Conservation (phyloP, 1,140 invertebrate genomes). For the Cydia strobilella region DNA sequence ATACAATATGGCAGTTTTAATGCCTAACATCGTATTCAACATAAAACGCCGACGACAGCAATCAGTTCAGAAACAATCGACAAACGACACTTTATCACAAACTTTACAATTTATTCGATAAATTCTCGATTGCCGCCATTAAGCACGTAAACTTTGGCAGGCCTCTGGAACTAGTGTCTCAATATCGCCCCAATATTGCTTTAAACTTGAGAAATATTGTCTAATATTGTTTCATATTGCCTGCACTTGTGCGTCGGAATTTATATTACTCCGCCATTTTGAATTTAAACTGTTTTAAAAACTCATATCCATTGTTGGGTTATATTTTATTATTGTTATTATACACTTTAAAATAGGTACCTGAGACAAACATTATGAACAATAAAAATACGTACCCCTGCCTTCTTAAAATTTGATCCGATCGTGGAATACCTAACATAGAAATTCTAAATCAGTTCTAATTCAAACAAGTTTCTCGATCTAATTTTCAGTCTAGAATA, state of each 20-base stretch:
- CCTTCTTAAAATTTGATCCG: too few relatives aligned
- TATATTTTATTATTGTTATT: slow-evolving; percentile 6
- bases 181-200: slow-evolving; percentile 55
- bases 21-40: too few relatives aligned
- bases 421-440: too few relatives aligned
- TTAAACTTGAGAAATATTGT: slow-evolving; percentile 60
- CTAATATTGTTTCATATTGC: slow-evolving; percentile 51
- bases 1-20: too few relatives aligned
- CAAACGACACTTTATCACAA: background rate
- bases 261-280: slow-evolving; percentile 33
- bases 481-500: too few relatives aligned
- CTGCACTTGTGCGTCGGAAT: slow-evolving; percentile 45
- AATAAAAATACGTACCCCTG: too few relatives aligned
- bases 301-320: slow-evolving; percentile 36
- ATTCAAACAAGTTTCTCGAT: background rate
- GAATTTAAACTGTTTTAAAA: slow-evolving; percentile 34
- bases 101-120: slow-evolving; percentile 7
- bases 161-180: slow-evolving; percentile 17
- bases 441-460: too few relatives aligned
- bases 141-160: slow-evolving; percentile 20
- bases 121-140: background rate
- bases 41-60: too few relatives aligned
- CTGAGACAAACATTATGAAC: too few relatives aligned
- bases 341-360: background rate
- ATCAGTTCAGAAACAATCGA: background rate